phyloP scores from a whole-genome alignment of 2,797 vertebrate genomes.

The Sylvilagus floridanus region DNA sequence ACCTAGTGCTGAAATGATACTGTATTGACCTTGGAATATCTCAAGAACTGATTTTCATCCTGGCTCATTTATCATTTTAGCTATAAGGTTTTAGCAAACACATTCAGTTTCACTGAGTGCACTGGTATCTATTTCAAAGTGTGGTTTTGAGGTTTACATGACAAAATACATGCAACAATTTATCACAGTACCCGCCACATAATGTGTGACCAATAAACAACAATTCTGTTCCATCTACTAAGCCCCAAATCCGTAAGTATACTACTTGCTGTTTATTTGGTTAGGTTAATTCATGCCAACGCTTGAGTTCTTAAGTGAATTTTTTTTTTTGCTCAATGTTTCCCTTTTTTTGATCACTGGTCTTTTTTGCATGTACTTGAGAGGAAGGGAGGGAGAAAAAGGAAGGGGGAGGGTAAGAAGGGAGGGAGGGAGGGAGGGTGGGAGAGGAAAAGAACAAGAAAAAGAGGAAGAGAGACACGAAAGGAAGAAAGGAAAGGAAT shows the following conservation, averaged over 20 bases:
- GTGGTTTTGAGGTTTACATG: neutral
- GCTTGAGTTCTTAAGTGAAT: constrained; percentile 35
- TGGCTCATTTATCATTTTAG: neutral
- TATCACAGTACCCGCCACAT: neutral
- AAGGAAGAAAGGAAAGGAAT: neutral
- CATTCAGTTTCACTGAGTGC: neutral
- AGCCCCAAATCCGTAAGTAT: neutral
- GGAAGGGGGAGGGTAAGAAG: neutral
- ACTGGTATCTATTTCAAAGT: constrained; percentile 2
- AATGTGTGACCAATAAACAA: neutral
- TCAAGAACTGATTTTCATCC: constrained; percentile 48
- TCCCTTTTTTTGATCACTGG: neutral
- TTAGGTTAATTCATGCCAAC: neutral
- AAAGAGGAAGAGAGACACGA: neutral
- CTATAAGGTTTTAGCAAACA: constrained; percentile 37
- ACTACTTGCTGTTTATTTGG: neutral
- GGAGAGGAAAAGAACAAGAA: neutral
- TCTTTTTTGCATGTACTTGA: neutral
- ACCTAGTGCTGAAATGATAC: neutral
- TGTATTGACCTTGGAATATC: neutral
- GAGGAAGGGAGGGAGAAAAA: neutral
- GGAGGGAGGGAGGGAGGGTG: no score
- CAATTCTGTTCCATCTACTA: neutral
- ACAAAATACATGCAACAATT: constrained; percentile 18
- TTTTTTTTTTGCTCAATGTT: neutral